phyloP scores from a whole-genome alignment of 23 tunicate genomes.

The Clavelina lepadiformis region DNA sequence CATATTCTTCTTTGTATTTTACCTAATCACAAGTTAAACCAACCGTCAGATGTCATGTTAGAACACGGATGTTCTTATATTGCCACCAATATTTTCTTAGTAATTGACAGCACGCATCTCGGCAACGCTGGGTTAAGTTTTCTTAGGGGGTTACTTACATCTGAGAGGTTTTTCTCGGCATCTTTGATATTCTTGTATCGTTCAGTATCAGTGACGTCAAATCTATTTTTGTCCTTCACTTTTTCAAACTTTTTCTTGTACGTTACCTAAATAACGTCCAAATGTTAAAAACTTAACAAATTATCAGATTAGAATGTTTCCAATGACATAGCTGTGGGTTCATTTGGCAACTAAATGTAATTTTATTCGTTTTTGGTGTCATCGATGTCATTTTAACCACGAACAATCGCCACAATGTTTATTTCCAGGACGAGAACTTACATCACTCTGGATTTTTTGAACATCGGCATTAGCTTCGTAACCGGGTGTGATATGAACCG shows the following conservation, averaged over 20 bases:
- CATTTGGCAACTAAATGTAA: not conserved
- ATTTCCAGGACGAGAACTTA: too few species aligned
- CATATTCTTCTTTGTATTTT: conserved; percentile 73
- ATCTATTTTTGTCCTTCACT: conserved; percentile 47
- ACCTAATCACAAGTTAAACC: conserved; percentile 22
- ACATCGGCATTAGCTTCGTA: conserved; percentile 72
- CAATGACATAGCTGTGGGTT: not conserved
- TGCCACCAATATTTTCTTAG: too few species aligned
- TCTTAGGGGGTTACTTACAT: conserved; percentile 31
- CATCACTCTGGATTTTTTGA: conserved; percentile 68
- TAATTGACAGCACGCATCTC: too few species aligned
- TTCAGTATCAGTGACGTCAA: conserved; percentile 61
- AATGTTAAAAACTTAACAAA: too few species aligned
- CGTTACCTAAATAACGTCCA: too few species aligned
- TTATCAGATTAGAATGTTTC: not conserved
- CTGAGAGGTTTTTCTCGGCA: conserved; percentile 38
- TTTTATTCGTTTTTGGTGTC: not conserved
- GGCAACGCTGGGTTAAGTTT: too few species aligned
- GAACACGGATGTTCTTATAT: too few species aligned
- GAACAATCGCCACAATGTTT: not conserved
- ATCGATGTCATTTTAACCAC: not conserved
- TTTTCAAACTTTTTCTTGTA: conserved; percentile 51
- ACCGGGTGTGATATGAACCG: conserved; percentile 93
- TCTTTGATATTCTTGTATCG: conserved; percentile 32
- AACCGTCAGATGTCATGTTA: too few species aligned